Percentiles rank a stretch among this genome's conserved stretches.
Evolutionary conservation across 2,888 invertebrate species (phyloP).

Genomic region (Eristalinus aeneus): DNA sequence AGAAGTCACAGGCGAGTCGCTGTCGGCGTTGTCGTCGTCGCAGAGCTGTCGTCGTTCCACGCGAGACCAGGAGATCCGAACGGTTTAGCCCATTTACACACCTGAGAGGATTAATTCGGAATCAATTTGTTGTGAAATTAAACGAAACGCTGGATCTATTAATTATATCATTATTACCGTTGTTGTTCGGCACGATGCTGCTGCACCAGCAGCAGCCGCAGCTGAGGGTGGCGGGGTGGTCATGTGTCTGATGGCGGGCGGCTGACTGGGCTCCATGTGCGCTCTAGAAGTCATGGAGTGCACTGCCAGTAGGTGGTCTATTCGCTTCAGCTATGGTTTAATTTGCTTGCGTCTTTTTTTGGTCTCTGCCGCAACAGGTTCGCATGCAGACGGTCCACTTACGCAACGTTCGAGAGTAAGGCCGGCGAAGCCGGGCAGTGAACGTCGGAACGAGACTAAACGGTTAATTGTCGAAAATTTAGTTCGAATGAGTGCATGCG

Average conservation of each 20-base stretch:
- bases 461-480: conserved; percentile 68
- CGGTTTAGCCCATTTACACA: conserved; percentile 74
- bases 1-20: neutral
- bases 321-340: conserved; percentile 57
- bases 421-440: conserved; percentile 8
- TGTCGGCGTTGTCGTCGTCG: neutral
- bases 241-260: neutral
- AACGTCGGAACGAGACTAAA: conserved; percentile 41
- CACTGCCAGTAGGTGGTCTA: conserved; percentile 63
- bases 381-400: conserved; percentile 46
- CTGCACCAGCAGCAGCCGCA: neutral
- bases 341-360: conserved; percentile 23
- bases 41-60: conserved; percentile 46
- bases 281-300: conserved; percentile 58
- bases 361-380: conserved; percentile 62
- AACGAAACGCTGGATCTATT: conserved; percentile 79
- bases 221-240: conserved; percentile 1
- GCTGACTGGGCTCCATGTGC: conserved; percentile 7
- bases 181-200: conserved; percentile 32
- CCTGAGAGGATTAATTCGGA: conserved; percentile 79
- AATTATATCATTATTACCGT: conserved; percentile 75
- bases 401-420: conserved; percentile 43
- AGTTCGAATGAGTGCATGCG: conserved; percentile 57
- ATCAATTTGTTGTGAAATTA: conserved; percentile 78
- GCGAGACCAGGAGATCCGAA: conserved; percentile 48